Base-by-base conservation (phyloP, 1,140 invertebrate species). In the Pseudomyrmex cubaensis region DNA sequence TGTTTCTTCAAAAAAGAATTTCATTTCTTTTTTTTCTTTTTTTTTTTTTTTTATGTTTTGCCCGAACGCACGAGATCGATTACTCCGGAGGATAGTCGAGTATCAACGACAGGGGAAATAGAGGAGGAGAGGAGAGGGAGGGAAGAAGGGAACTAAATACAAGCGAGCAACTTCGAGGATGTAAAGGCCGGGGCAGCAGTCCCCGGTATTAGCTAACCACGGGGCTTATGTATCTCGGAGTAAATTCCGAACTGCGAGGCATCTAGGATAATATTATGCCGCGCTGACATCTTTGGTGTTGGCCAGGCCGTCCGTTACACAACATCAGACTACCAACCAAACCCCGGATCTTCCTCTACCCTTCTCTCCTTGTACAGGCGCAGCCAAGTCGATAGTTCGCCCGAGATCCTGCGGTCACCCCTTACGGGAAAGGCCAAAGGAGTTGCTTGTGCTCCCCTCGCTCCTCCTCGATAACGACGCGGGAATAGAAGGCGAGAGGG, bases 341-440 rank as follows among this genome's bases (percentile, higher is more conserved):
- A 46, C 83, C 85, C 50, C 17, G 17, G 12, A 66, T 52, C 86
- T 87, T 86, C 84, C 86, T 87, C 69, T 77, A 64, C 74, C 88
- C 88, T 83, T 85, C 88, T 80, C 80, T 50, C 46, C 35, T 35
- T 35, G 48, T 77, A 62, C 82, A 85, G 48, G 52, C 59, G 46
- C 52, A 76, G 73, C 90, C 91, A 92, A 89, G 91, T 92, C 92
- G 92, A 93, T 93, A 93, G 92, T 89, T 85, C 86, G 88, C 89
- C 90, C 91, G 91, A 92, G 91, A 92, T 92, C 90, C 91, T 92
- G 92, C 90, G 92, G 92, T 93, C 91, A 91, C 90, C 92, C 90
- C 90, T 93, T 90, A 92, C 85, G 91, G 84, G 87, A 90, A 90
- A 90, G 88, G 87, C 92, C 92, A 92, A 93, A 93, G 92, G 92